A percentile compares a stretch with the other conserved stretches of the same genome.
Evolutionary conservation across 2,113 vertebrate species (phyloP).

Genomic region (Prolemur simus): DNA sequence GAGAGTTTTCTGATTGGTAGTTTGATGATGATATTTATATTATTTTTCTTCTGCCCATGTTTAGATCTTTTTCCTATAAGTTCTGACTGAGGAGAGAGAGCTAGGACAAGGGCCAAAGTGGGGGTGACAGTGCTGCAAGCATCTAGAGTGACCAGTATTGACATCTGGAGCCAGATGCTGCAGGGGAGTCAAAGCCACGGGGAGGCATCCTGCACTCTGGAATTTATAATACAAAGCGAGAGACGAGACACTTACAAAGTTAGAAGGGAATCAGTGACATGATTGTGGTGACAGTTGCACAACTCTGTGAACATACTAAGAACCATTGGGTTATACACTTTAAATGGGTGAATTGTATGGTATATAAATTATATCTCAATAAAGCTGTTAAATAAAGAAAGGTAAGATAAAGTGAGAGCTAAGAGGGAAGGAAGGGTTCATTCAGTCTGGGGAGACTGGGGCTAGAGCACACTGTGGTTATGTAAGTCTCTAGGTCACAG

Average conservation of each 20-base stretch:
- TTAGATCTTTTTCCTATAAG: not conserved
- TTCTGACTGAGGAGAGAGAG: not conserved
- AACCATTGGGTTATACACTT: not conserved
- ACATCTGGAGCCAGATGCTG: not conserved
- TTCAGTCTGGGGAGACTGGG: not conserved
- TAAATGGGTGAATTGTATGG: not conserved
- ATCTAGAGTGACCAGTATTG: not conserved
- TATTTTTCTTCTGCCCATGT: not conserved
- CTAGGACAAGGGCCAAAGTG: not conserved
- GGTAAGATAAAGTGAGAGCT: not conserved
- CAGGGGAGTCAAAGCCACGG: not conserved
- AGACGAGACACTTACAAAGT: not conserved
- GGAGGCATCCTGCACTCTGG: not conserved
- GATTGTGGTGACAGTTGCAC: not conserved
- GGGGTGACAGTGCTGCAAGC: not conserved
- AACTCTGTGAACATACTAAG: not conserved
- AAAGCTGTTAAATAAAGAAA: not conserved
- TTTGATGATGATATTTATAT: not conserved
- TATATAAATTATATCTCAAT: not conserved
- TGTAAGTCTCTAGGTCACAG: not conserved
- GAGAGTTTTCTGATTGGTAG: not conserved
- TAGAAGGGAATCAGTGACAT: not conserved
- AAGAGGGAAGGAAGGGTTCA: not conserved
- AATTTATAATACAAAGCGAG: not conserved
- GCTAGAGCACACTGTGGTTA: not conserved